Evolutionary conservation across 2,113 vertebrate genomes (phyloP).

Genomic region (Siphamia tubifer): DNA sequence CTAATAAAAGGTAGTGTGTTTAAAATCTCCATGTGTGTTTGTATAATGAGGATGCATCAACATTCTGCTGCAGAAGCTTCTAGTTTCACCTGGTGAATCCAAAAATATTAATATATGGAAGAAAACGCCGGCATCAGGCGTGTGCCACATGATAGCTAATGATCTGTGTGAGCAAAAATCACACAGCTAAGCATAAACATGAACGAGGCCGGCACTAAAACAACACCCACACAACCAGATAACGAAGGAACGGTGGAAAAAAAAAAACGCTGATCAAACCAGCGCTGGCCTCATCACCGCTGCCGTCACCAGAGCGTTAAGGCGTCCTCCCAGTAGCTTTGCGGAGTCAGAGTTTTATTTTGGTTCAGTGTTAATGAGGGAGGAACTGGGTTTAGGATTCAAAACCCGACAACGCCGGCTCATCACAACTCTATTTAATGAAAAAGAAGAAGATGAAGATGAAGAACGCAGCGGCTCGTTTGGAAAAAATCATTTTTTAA

Average conservation of each 20-base stretch:
- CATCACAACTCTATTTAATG: slow-evolving; percentile 19
- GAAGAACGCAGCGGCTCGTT: slow-evolving; percentile 10
- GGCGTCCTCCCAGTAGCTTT: not conserved
- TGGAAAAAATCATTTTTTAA: not conserved
- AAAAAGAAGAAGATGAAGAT: too few relatives aligned
- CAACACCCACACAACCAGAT: not conserved
- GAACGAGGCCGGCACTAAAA: too few relatives aligned
- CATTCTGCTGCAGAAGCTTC: slow-evolving; percentile 45
- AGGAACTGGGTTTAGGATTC: slow-evolving; percentile 14
- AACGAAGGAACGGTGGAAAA: not conserved
- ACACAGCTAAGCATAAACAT: not conserved
- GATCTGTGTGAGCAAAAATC: slow-evolving; percentile 33
- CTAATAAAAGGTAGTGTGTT: too few relatives aligned
- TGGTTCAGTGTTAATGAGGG: slow-evolving; percentile 26
- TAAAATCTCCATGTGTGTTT: not conserved
- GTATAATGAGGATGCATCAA: slow-evolving; percentile 25
- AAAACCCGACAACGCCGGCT: slow-evolving; percentile 23
- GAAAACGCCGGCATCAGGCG: slow-evolving; percentile 46
- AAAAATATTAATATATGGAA: slow-evolving; percentile 53
- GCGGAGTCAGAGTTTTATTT: slow-evolving; percentile 15
- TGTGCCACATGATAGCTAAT: slow-evolving; percentile 48
- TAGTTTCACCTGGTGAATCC: slow-evolving; percentile 48
- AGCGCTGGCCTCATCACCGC: not conserved
- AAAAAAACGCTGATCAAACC: not conserved
- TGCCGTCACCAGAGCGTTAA: not conserved